phyloP scores from a whole-genome alignment of 1,140 invertebrate genomes.

The Drosophila virilis region DNA sequence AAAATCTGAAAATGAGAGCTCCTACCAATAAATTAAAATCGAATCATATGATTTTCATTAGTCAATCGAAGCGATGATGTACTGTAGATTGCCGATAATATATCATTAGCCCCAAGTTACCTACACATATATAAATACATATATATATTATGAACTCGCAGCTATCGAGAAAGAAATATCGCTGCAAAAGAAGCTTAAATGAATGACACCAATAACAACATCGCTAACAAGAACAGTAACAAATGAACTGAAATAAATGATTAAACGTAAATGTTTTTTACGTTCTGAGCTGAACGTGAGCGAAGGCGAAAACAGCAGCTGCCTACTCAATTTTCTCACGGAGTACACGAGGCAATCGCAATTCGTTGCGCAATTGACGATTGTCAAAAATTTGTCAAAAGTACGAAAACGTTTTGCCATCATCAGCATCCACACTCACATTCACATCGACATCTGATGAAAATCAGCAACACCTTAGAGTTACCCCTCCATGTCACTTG shows the following conservation, averaged over 20 bases:
- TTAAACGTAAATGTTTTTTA: slow-evolving; percentile 68
- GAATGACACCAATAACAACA: slow-evolving; percentile 30
- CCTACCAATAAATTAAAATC: slow-evolving; percentile 1
- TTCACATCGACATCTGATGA: slow-evolving; percentile 6
- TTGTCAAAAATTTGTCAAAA: slow-evolving; percentile 79
- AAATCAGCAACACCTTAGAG: slow-evolving; percentile 55
- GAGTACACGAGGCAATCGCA: slow-evolving; percentile 22
- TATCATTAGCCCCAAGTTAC: background rate
- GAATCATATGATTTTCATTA: slow-evolving; percentile 14
- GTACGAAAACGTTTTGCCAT: slow-evolving; percentile 22
- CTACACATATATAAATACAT: no score
- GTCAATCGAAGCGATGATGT: background rate
- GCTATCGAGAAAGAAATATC: no score
- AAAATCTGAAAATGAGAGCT: slow-evolving; percentile 5
- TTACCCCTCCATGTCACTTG: slow-evolving; percentile 41
- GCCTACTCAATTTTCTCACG: slow-evolving; percentile 35
- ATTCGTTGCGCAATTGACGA: slow-evolving; percentile 70
- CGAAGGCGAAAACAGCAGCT: slow-evolving; percentile 37
- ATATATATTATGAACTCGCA: no score
- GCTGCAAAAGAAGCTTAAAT: slow-evolving; percentile 37
- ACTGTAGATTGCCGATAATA: slow-evolving; percentile 8
- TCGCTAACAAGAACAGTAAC: slow-evolving; percentile 29
- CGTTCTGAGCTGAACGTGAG: slow-evolving; percentile 62
- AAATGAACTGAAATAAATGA: slow-evolving; percentile 65
- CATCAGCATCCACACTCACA: background rate